Evolutionary conservation across 1,140 invertebrate species (phyloP).

Genomic region (Orius laevigatus): DNA sequence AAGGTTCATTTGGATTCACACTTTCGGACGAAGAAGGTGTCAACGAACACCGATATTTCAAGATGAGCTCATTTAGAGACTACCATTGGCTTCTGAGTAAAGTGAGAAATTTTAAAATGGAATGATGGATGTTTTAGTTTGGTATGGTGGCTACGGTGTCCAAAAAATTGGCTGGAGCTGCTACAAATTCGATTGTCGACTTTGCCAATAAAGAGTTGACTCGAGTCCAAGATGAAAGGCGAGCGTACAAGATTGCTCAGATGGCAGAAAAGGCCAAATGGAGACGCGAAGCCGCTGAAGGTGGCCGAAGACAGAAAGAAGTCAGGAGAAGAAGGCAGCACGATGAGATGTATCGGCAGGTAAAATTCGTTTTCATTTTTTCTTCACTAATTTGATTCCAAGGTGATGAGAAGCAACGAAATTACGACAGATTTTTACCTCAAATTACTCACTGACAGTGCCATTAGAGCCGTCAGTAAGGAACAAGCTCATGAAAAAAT

Average conservation of each 20-base stretch:
- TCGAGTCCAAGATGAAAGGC: neutral
- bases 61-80: no score
- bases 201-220: neutral
- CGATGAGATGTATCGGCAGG: slow-evolving; percentile 4
- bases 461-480: neutral
- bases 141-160: neutral
- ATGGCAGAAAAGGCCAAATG: slow-evolving; percentile 3
- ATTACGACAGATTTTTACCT: slow-evolving; percentile 6
- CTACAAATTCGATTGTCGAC: neutral
- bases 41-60: no score
- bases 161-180: neutral
- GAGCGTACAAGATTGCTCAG: slow-evolving; percentile 2
- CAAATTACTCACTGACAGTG: neutral
- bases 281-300: slow-evolving; percentile 7
- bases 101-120: no score
- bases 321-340: neutral
- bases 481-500: neutral
- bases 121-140: neutral
- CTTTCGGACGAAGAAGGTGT: no score
- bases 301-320: slow-evolving; percentile 2
- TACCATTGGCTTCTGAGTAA: no score
- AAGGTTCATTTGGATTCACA: no score
- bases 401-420: slow-evolving; percentile 8
- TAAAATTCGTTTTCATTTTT: neutral
- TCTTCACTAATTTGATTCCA: neutral